Conservation (phyloP, 2,888 invertebrate genomes). For the Iphiclides podalirius region DNA sequence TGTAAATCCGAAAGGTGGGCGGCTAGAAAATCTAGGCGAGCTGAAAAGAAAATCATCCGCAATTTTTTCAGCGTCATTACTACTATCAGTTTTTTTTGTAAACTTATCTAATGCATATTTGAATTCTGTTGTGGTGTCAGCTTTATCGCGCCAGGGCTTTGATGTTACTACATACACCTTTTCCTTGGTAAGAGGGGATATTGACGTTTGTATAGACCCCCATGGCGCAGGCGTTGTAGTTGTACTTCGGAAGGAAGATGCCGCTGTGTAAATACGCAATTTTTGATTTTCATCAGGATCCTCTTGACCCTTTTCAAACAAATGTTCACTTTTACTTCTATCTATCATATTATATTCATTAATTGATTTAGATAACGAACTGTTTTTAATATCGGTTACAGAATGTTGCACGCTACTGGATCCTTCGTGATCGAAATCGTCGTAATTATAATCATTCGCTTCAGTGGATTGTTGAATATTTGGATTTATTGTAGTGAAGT, state of each 20-base stretch:
- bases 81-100: conserved; percentile 51
- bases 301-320: conserved; percentile 45
- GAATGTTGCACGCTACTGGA: conserved; percentile 69
- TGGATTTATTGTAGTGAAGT: conserved; percentile 83
- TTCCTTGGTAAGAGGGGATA: conserved; percentile 88
- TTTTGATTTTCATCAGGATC: conserved; percentile 49
- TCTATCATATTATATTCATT: conserved; percentile 63
- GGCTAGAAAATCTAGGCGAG: conserved; percentile 77
- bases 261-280: conserved; percentile 64
- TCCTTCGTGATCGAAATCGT: conserved; percentile 70
- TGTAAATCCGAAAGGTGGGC: conserved; percentile 77
- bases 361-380: conserved; percentile 36
- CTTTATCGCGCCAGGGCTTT: conserved; percentile 76
- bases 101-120: conserved; percentile 48
- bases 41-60: conserved; percentile 59
- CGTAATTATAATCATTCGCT: conserved; percentile 54
- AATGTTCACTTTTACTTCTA: conserved; percentile 47
- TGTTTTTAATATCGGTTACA: conserved; percentile 54
- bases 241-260: conserved; percentile 59
- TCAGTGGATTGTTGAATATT: conserved; percentile 49
- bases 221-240: conserved; percentile 78
- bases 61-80: conserved; percentile 40
- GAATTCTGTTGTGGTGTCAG: conserved; percentile 48
- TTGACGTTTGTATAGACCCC: conserved; percentile 84
- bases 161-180: conserved; percentile 92